Percentiles rank a stretch among this genome's conserved stretches.
These are phyloP conservation scores for Anhinga rufa DNA, from an alignment of 2,113 vertebrate genomes.

Conservation along the genomic window DNA sequence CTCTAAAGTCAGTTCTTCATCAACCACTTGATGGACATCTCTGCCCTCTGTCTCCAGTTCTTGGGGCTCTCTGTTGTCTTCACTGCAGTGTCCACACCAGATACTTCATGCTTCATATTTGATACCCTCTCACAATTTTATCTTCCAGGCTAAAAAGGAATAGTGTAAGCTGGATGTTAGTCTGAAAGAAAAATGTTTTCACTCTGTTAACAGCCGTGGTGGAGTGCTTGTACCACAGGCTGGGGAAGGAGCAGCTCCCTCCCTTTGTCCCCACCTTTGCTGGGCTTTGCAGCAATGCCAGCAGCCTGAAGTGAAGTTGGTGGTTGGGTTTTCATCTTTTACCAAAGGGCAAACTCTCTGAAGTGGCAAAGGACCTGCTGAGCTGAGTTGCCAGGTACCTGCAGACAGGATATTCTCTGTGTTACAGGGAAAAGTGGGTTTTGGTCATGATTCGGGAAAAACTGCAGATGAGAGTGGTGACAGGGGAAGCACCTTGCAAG, in stretches of 20 bases:
- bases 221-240: background rate
- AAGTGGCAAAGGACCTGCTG: background rate
- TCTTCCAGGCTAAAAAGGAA: background rate
- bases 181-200: background rate
- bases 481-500: background rate
- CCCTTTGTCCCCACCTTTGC: fast-evolving
- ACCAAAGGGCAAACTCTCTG: background rate
- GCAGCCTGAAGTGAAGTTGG: background rate
- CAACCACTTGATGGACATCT: background rate
- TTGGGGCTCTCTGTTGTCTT: background rate
- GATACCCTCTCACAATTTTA: background rate
- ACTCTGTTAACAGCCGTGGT: background rate
- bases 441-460: background rate
- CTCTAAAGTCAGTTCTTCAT: background rate
- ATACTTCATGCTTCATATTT: background rate
- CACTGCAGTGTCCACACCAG: background rate
- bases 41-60: background rate
- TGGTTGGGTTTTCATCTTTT: background rate
- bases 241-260: background rate
- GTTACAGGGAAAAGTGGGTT: background rate
- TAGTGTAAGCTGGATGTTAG: background rate
- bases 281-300: fast-evolving
- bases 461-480: background rate
- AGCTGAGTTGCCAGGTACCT: background rate
- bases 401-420: no score